Percentiles rank a stretch among this genome's conserved stretches.
These are phyloP conservation scores for Tuta absoluta DNA, from an alignment of 2,888 invertebrate genomes.

Conservation along the genomic window DNA sequence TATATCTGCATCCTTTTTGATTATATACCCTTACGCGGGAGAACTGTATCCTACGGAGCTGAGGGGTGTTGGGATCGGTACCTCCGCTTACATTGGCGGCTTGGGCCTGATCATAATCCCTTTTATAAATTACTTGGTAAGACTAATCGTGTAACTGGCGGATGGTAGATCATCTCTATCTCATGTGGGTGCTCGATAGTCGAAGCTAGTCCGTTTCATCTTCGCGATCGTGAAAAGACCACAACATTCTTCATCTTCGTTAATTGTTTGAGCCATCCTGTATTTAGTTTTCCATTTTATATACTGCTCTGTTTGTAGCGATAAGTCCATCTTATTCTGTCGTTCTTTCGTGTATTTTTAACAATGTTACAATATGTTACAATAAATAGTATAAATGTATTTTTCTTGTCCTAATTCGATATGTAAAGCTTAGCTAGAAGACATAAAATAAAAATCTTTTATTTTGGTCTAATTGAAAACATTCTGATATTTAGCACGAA, in stretches of 20 bases:
- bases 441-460: too few species aligned
- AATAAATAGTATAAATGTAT: too few species aligned
- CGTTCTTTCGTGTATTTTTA: too few species aligned
- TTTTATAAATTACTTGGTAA: slow-evolving; percentile 94
- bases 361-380: too few species aligned
- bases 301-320: background rate
- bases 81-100: slow-evolving; percentile 94
- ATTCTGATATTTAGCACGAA: too few species aligned
- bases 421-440: too few species aligned
- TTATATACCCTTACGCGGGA: slow-evolving; percentile 95
- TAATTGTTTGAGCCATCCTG: background rate
- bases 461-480: too few species aligned
- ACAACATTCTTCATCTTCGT: background rate
- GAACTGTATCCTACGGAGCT: slow-evolving; percentile 95
- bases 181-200: background rate
- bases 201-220: background rate
- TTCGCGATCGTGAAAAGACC: background rate
- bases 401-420: too few species aligned
- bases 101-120: slow-evolving; percentile 94
- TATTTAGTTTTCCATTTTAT: background rate
- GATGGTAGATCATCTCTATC: background rate
- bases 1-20: slow-evolving; percentile 94
- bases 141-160: slow-evolving; percentile 40
- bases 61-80: slow-evolving; percentile 93
- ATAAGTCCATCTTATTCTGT: too few species aligned